Percentiles rank a stretch among this genome's conserved stretches.
These are phyloP conservation scores for Stictocephala bisonia DNA, from an alignment of 2,888 invertebrate species.

Conservation along the genomic window DNA sequence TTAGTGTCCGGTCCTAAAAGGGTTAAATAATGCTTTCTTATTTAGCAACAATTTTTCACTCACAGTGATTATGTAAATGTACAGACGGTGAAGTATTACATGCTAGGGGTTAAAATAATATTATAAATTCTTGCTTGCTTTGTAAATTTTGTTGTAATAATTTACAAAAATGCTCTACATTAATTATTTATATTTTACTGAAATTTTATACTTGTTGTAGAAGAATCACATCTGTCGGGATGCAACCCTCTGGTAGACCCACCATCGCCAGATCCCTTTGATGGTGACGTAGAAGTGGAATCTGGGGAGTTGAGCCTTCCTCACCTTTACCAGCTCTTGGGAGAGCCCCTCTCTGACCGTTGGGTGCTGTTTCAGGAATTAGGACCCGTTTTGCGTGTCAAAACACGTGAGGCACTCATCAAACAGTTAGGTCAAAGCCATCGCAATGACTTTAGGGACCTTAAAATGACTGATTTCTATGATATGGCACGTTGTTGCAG, in stretches of 20 bases:
- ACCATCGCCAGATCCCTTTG: constrained; percentile 66
- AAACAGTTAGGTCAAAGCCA: constrained; percentile 72
- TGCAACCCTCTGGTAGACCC: constrained; percentile 72
- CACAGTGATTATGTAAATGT: too few species aligned
- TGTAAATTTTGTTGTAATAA: too few species aligned
- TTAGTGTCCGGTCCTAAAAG: too few species aligned
- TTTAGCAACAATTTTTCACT: too few species aligned
- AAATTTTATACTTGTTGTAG: too few species aligned
- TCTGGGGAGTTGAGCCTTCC: constrained; percentile 83
- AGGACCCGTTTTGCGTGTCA: constrained; percentile 79
- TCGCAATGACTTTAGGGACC: constrained; percentile 69
- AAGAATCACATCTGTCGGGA: constrained; percentile 70
- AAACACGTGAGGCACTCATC: constrained; percentile 82
- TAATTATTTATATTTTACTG: too few species aligned
- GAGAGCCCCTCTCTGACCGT: constrained; percentile 74
- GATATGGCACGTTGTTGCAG: constrained; percentile 85
- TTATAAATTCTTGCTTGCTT: too few species aligned
- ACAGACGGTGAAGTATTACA: too few species aligned
- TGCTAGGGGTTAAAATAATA: too few species aligned
- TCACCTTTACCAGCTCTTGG: constrained; percentile 79
- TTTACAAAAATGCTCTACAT: too few species aligned
- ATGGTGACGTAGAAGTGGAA: constrained; percentile 73
- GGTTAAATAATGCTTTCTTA: too few species aligned
- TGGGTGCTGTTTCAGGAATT: constrained; percentile 87
- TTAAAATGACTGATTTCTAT: constrained; percentile 83